Base-by-base conservation (phyloP, 1,140 invertebrate species). In the Drosophila nigrodunni region DNA sequence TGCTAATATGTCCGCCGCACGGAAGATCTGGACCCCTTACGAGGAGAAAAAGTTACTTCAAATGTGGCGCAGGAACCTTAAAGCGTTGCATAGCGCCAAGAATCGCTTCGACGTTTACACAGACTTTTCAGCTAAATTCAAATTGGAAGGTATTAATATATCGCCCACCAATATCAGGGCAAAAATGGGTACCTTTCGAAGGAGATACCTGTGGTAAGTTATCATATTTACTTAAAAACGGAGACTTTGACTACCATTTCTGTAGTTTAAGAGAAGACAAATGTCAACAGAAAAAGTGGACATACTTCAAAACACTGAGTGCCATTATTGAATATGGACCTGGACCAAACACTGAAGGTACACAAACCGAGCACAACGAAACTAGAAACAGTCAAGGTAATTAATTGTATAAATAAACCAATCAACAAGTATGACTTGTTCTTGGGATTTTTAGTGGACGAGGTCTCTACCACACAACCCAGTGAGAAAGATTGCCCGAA, bases 131-230 rank as follows among this genome's bases (percentile, higher is more conserved):
- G 8, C 2, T 2, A 34, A 64, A 10, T 41, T 71, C 10, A 4
- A 18, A 0, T 15, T 30, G 37, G 13, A 62, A 3, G 66, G 66
- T 52, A 43, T 69, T n/a, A 6, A 62, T 0, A 34, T 21, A 1
- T 30, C 67, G 1, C 6, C 34, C 3, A 18, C 1, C 2, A 3
- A 66, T 21, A 70, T 78, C 6, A 69, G 66, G 7, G 9, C 34
- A 0, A 82, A 82, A 77, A 67, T 78, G 15, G 54, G 70, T 7
- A 54, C 70, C 0, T 43, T 82, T 1, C 74, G 44, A 35, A 15
- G 50, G 7, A 64, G 34, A 49, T 71, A 49, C 54, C 7, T 18
- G 9, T 7, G 39, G 68, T 71, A 49, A 21, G 60, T 57, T 18
- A 34, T 7, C 8, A 7, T 5, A 49, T 25, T 49, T 4, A 2